Conservation (phyloP, 2,113 vertebrate genomes). For the Camelus dromedarius region DNA sequence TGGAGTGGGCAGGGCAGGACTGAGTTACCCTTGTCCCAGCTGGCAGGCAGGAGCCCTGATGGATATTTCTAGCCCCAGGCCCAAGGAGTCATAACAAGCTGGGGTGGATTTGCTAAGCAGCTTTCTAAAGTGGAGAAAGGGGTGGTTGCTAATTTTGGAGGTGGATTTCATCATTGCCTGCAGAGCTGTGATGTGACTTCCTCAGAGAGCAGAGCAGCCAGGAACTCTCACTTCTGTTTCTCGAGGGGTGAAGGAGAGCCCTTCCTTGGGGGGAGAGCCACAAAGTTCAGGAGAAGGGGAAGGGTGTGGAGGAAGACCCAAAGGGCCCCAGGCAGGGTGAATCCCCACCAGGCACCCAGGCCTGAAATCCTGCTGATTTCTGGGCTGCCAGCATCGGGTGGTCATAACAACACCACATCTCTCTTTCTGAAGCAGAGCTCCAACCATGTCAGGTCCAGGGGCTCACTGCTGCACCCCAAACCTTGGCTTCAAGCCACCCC, state of each 20-base stretch:
- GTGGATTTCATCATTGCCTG: slow-evolving; percentile 31
- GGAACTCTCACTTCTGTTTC: slow-evolving; percentile 60
- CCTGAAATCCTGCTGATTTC: not conserved
- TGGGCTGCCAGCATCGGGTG: not conserved
- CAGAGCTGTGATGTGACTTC: slow-evolving; percentile 8
- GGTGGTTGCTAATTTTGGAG: slow-evolving; percentile 28
- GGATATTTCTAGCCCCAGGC: not conserved
- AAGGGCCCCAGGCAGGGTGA: not conserved
- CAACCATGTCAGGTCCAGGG: not conserved
- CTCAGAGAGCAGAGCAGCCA: slow-evolving; percentile 57
- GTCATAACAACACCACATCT: not conserved
- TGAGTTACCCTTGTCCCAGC: not conserved
- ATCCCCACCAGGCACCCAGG: not conserved
- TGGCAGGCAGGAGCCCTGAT: not conserved
- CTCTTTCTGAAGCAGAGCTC: not conserved
- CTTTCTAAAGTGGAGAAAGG: not conserved
- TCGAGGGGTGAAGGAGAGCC: not conserved
- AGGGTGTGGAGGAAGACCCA: not conserved
- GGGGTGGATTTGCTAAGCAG: not conserved
- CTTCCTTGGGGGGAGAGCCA: not conserved
- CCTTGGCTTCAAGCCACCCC: not conserved
- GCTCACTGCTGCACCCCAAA: not conserved
- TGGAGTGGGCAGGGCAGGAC: not conserved
- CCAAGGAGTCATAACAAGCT: not conserved
- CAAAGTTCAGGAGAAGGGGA: not conserved